Base-by-base conservation (phyloP, 2,113 vertebrate species). In the Mola mola region DNA sequence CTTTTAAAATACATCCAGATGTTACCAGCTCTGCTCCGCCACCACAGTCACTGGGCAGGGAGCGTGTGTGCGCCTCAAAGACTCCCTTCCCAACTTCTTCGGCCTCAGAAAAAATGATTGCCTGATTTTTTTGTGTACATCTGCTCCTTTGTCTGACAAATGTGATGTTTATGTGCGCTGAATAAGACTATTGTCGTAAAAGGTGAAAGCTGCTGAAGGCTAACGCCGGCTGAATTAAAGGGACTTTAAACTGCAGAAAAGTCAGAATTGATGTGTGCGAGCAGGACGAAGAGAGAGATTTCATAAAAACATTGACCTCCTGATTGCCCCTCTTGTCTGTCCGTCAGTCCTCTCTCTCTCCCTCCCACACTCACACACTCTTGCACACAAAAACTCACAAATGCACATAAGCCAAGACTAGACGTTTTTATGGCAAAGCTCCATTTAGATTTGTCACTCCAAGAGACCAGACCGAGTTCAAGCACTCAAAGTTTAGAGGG, bases 1-100 rank as follows among this genome's bases (percentile, higher is more conserved):
- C 70, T 72, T 80, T 79, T 82, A 90, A 92, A 92, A 91, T 82
- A 88, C 89, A 91, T 92, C 91, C 92, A 93, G 92, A 93, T 93
- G 92, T 93, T 89, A 88, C 87, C 90, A 92, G 90, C 85, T 90
- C 87, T 83, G 75, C 78, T 70, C 69, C 59, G 61, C 85, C 82
- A 85, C 91, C 88, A 84, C 90, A 90, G 84, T 89, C 82, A 88
- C 82, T 83, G 81, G 82, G 81, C 87, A 87, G 82, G 76, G 60
- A 68, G 44, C 60, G 72, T 55, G 62, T 61, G 72, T 60, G 56
- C 44, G 29, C 51, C 75, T 71, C 55, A 64, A 67, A 68, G 72
- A 66, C 69, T 69, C 58, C 75, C 53, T 67, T 62, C 60, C 72
- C 53, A 55, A 44, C 72, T 71, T 51, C n/a, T 79, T 75, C 75